Percentiles rank a stretch among this genome's conserved stretches.
Conservation (phyloP, 2,888 invertebrate genomes). For the Flexamia atlantica region DNA sequence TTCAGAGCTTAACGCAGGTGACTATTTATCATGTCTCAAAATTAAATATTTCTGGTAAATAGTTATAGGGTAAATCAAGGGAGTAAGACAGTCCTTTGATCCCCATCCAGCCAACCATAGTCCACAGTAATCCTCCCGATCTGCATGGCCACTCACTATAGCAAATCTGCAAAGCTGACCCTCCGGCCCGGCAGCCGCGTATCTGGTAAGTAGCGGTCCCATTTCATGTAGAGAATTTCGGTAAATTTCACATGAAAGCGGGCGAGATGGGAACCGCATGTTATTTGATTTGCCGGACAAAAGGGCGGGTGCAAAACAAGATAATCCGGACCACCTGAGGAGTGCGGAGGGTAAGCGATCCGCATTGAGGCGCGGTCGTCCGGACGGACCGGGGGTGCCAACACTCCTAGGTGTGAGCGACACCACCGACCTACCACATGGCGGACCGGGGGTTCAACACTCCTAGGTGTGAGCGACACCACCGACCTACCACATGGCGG, state of each 20-base stretch:
- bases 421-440: conserved; percentile 27
- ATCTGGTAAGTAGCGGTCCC: conserved; percentile 40
- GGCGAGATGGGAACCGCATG: conserved; percentile 59
- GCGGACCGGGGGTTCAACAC: not conserved
- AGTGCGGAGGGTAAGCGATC: conserved; percentile 53
- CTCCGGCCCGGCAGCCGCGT: conserved; percentile 26
- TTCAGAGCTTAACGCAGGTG: too few species aligned
- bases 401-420: conserved; percentile 46
- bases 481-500: not conserved
- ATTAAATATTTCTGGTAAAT: too few species aligned
- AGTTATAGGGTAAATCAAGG: too few species aligned
- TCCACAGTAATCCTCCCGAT: not conserved
- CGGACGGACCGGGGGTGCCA: conserved; percentile 47
- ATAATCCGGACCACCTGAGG: conserved; percentile 63
- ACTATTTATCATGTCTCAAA: too few species aligned
- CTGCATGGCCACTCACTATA: not conserved
- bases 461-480: not conserved
- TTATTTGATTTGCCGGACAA: conserved; percentile 60
- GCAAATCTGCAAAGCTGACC: conserved; percentile 3
- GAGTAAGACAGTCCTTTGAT: not conserved
- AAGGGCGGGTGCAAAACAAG: conserved; percentile 63
- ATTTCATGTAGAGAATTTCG: conserved; percentile 38
- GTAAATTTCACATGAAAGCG: conserved; percentile 59
- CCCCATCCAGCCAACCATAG: not conserved
- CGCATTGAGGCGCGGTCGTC: conserved; percentile 47